A percentile compares a stretch with the other conserved stretches of the same genome.
Conservation (phyloP, 2,113 vertebrate genomes). For the Oreochromis niloticus region DNA sequence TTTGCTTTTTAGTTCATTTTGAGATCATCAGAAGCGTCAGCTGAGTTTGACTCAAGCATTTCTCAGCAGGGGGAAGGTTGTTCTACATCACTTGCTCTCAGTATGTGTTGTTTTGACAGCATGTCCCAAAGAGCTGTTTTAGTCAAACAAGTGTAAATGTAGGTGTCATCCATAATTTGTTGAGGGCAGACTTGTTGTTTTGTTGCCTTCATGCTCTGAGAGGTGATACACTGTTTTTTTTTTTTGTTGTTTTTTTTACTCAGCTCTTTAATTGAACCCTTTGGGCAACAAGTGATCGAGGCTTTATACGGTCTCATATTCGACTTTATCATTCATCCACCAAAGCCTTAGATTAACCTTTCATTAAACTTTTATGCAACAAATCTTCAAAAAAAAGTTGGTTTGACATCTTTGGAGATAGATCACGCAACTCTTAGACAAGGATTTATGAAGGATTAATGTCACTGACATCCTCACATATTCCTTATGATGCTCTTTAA, state of each 20-base stretch:
- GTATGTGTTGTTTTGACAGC: conserved; percentile 11
- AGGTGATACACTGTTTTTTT: neutral
- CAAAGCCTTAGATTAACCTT: neutral
- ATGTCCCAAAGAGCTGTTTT: neutral
- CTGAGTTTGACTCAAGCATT: neutral
- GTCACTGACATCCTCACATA: neutral
- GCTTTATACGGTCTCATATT: neutral
- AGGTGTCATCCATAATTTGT: neutral
- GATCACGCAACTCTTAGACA: neutral
- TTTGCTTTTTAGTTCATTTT: neutral
- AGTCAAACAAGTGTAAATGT: neutral
- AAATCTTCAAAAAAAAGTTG: neutral
- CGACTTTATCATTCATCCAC: neutral
- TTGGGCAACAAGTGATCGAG: neutral
- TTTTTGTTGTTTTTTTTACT: neutral
- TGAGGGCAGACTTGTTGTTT: neutral
- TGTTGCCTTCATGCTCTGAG: neutral
- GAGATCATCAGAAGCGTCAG: neutral
- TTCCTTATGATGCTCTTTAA: neutral
- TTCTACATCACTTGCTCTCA: neutral
- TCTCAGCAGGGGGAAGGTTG: neutral
- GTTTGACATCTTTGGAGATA: neutral
- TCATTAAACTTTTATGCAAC: conserved; percentile 7
- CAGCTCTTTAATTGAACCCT: conserved; percentile 4
- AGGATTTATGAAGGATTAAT: neutral